A percentile compares a stretch with the other conserved stretches of the same genome.
phyloP scores from a whole-genome alignment of 2,113 vertebrate genomes.

The Platichthys flesus region DNA sequence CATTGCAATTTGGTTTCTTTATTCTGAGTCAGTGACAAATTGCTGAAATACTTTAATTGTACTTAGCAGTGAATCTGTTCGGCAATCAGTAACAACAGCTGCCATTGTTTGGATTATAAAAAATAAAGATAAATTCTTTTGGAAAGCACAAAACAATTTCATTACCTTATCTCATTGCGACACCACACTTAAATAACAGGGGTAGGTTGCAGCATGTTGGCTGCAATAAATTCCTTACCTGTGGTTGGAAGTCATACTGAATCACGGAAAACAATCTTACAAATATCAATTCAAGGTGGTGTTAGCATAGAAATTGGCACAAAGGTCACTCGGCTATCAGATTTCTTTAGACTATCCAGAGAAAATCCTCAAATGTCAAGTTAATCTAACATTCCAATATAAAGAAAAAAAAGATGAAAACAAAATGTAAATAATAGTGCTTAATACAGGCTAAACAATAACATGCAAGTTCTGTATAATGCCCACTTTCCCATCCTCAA shows the following conservation, averaged over 20 bases:
- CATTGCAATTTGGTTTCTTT: slow-evolving; percentile 49
- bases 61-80: slow-evolving; percentile 52
- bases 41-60: slow-evolving; percentile 11
- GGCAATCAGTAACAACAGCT: slow-evolving; percentile 72
- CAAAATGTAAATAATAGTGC: slow-evolving; percentile 31
- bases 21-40: slow-evolving; percentile 63
- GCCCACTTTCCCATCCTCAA: slow-evolving; percentile 67
- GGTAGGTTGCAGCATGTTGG: slow-evolving; percentile 29
- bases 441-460: slow-evolving; percentile 49
- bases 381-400: slow-evolving; percentile 18
- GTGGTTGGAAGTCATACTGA: slow-evolving; percentile 49
- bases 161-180: slow-evolving; percentile 29
- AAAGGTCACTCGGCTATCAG: slow-evolving; percentile 13
- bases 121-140: slow-evolving; percentile 62
- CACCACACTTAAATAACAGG: slow-evolving; percentile 33
- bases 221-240: slow-evolving; percentile 24
- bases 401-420: slow-evolving; percentile 27
- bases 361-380: slow-evolving; percentile 20
- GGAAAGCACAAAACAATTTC: slow-evolving; percentile 58
- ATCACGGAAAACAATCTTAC: slow-evolving; percentile 54
- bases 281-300: slow-evolving; percentile 45
- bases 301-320: slow-evolving; percentile 24
- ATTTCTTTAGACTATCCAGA: slow-evolving; percentile 33
- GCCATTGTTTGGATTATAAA: slow-evolving; percentile 68
- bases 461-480: slow-evolving; percentile 76